Evolutionary conservation across 1,140 invertebrate genomes (phyloP).

Genomic region (Belonocnema kinseyi): DNA sequence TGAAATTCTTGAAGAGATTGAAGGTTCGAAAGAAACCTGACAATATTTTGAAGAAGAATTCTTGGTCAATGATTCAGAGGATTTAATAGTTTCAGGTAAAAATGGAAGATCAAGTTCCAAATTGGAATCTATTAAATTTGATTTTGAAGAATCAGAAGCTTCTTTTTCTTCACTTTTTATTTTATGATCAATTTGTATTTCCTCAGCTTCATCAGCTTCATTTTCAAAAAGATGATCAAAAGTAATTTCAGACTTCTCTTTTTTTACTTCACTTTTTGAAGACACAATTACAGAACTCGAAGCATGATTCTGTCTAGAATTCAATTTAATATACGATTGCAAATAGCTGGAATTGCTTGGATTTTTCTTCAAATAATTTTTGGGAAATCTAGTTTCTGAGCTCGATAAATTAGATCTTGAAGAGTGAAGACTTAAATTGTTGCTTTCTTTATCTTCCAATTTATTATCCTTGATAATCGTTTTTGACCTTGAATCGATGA

Average conservation of each 20-base stretch:
- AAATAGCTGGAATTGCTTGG: background rate
- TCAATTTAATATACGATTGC: background rate
- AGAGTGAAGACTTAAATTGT: background rate
- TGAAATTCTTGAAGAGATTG: background rate
- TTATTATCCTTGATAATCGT: too few relatives aligned
- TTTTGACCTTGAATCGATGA: too few relatives aligned
- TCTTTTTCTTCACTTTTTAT: too few relatives aligned
- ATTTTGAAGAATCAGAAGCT: too few relatives aligned
- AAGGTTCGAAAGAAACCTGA: background rate
- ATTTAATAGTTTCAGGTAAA: too few relatives aligned
- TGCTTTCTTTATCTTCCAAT: too few relatives aligned
- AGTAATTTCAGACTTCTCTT: too few relatives aligned
- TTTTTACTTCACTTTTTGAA: too few relatives aligned
- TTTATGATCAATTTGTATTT: background rate
- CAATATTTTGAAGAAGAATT: slow-evolving; percentile 1
- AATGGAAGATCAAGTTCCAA: too few relatives aligned
- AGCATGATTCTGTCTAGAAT: background rate
- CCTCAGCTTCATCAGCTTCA: background rate
- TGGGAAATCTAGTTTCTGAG: background rate
- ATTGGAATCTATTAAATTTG: background rate
- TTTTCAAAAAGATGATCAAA: background rate
- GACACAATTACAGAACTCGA: background rate
- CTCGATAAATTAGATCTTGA: background rate
- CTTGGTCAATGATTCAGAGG: too few relatives aligned
- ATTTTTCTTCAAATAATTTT: background rate